phyloP scores from a whole-genome alignment of 2,888 invertebrate species.

The Tenthredo livida region DNA sequence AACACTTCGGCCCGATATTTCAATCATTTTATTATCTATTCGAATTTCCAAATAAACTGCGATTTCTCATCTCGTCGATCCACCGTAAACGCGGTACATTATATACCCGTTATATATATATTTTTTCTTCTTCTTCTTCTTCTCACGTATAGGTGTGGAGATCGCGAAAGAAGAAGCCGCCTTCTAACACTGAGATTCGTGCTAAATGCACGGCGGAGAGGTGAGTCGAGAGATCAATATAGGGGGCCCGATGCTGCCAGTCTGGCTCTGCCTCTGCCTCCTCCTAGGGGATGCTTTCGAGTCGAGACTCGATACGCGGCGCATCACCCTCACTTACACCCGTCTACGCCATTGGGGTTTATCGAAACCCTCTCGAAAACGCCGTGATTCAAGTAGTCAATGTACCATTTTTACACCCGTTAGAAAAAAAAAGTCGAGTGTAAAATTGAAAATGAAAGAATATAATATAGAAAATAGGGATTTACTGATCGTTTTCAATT shows the following conservation, averaged over 20 bases:
- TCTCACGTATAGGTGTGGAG: conserved; percentile 22
- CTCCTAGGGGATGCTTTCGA: conserved; percentile 52
- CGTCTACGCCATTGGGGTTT: conserved; percentile 36
- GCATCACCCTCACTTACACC: conserved; percentile 36
- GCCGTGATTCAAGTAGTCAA: not conserved
- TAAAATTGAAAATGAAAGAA: not conserved
- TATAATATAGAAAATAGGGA: not conserved
- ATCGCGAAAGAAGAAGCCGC: conserved; percentile 39
- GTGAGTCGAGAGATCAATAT: conserved; percentile 60
- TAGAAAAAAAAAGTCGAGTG: not conserved
- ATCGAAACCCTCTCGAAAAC: conserved; percentile 46
- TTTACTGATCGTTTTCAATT: too few species aligned
- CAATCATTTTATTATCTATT: not conserved
- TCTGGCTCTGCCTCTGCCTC: conserved; percentile 54
- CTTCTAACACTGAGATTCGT: conserved; percentile 53
- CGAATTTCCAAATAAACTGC: not conserved
- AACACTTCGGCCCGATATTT: not conserved
- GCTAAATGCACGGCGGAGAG: conserved; percentile 47
- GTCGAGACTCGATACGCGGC: conserved; percentile 50
- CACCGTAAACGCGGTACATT: conserved; percentile 19
- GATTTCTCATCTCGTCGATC: conserved; percentile 19
- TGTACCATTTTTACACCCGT: not conserved
- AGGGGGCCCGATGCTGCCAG: conserved; percentile 59
- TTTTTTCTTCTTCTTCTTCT: too few species aligned
- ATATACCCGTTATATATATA: not conserved